phyloP scores from a whole-genome alignment of 1,140 invertebrate species.

The Drosophila kanapiae region DNA sequence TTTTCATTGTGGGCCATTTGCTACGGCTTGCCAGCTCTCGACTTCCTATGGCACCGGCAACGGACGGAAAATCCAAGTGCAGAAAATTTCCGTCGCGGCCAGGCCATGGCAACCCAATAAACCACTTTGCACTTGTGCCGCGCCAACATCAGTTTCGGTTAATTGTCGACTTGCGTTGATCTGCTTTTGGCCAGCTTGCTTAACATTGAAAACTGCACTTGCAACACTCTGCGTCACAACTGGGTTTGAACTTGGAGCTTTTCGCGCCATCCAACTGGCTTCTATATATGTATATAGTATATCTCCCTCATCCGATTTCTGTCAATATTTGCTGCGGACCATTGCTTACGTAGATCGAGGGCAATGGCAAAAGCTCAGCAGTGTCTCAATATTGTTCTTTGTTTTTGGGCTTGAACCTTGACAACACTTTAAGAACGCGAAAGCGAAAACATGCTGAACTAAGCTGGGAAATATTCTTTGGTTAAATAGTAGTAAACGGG shows the following conservation, averaged over 20 bases:
- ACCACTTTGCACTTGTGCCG: slow-evolving; percentile 52
- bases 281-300: background rate
- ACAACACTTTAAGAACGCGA: slow-evolving; percentile 16
- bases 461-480: slow-evolving; percentile 3
- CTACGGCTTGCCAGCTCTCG: background rate
- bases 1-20: slow-evolving; percentile 69
- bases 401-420: slow-evolving; percentile 26
- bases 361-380: slow-evolving; percentile 20
- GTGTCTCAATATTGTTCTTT: slow-evolving; percentile 32
- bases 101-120: slow-evolving; percentile 48
- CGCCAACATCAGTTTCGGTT: slow-evolving; percentile 32
- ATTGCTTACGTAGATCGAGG: slow-evolving; percentile 9
- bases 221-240: slow-evolving; percentile 30
- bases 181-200: slow-evolving; percentile 23
- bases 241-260: slow-evolving; percentile 61
- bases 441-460: slow-evolving; percentile 21
- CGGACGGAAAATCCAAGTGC: slow-evolving; percentile 52
- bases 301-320: slow-evolving; percentile 15
- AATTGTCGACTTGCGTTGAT: slow-evolving; percentile 41
- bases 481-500: too few species aligned
- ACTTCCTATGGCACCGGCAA: slow-evolving; percentile 57
- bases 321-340: slow-evolving; percentile 27
- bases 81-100: slow-evolving; percentile 42
- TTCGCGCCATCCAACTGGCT: slow-evolving; percentile 11
- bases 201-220: slow-evolving; percentile 69